Conservation (phyloP, 2,888 invertebrate species). For the Drosophila ezoana region DNA sequence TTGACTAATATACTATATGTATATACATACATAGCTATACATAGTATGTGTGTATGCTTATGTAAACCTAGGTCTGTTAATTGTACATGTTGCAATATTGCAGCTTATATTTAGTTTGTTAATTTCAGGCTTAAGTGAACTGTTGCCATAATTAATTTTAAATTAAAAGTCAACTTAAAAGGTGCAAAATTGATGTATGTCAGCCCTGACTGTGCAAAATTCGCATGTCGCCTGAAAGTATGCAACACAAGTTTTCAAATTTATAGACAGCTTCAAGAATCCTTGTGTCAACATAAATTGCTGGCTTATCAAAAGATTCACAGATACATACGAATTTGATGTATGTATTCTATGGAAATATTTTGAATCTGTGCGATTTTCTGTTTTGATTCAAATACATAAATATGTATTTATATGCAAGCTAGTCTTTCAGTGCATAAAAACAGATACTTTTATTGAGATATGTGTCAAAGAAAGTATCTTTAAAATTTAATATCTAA, state of each 20-base stretch:
- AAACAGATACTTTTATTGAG: too few species aligned
- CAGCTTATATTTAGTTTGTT: neutral
- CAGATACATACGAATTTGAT: too few species aligned
- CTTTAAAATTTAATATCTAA: too few species aligned
- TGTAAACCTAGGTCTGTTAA: neutral
- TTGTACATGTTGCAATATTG: constrained; percentile 9
- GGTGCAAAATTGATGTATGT: neutral
- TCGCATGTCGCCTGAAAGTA: constrained; percentile 22
- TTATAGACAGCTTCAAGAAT: neutral
- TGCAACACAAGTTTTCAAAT: neutral
- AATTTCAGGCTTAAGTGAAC: neutral
- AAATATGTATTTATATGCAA: too few species aligned
- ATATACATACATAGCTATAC: neutral
- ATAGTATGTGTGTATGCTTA: neutral
- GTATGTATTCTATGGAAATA: too few species aligned
- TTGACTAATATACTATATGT: constrained; percentile 14
- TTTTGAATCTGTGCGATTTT: too few species aligned
- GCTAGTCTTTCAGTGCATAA: too few species aligned
- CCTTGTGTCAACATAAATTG: neutral
- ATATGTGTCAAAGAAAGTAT: too few species aligned
- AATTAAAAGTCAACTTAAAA: neutral
- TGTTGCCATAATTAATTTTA: neutral
- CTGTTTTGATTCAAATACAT: too few species aligned
- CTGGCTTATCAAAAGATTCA: neutral
- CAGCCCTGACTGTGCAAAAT: constrained; percentile 2